These are phyloP conservation scores for Sebastes hubbsi DNA, from an alignment of 2,797 vertebrate genomes.

Conservation along the genomic window DNA sequence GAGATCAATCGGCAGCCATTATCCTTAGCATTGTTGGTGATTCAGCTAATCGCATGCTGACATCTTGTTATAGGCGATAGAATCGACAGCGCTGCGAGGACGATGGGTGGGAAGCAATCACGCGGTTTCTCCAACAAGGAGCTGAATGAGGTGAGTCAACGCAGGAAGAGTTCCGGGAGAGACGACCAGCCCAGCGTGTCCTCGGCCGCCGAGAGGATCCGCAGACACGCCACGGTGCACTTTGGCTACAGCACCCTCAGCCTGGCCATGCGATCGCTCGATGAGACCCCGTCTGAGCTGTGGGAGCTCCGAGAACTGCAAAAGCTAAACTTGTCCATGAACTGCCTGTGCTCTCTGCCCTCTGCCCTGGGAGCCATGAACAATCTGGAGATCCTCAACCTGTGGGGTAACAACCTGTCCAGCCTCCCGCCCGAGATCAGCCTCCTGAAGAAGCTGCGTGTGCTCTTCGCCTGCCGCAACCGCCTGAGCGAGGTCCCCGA, in stretches of 20 bases:
- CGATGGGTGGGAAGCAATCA: constrained; percentile 87
- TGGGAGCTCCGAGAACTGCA: constrained; percentile 92
- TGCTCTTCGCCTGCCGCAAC: constrained; percentile 92
- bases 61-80: constrained; percentile 1
- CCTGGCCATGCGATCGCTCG: constrained; percentile 89
- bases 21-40: constrained; percentile 9
- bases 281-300: constrained; percentile 85
- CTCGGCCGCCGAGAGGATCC: constrained; percentile 73
- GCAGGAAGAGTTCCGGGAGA: constrained; percentile 64
- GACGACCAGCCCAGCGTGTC: constrained; percentile 74
- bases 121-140: constrained; percentile 72
- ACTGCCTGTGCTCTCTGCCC: constrained; percentile 85
- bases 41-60: constrained; percentile 33
- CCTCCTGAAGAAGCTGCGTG: constrained; percentile 87
- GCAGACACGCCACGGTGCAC: constrained; percentile 80
- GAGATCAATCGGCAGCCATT: constrained; percentile 27
- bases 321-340: constrained; percentile 93
- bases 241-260: constrained; percentile 87
- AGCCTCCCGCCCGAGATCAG: constrained; percentile 90
- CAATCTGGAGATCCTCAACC: constrained; percentile 90
- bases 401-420: constrained; percentile 89
- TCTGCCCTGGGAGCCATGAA: constrained; percentile 84
- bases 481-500: constrained; percentile 88
- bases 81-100: constrained; percentile 11
- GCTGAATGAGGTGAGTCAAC: constrained; percentile 60